Evolutionary conservation across 2,797 vertebrate genomes (phyloP), one percentile per base, ranked within the genome.

Genomic region (Acestrorhynchus altus): DNA sequence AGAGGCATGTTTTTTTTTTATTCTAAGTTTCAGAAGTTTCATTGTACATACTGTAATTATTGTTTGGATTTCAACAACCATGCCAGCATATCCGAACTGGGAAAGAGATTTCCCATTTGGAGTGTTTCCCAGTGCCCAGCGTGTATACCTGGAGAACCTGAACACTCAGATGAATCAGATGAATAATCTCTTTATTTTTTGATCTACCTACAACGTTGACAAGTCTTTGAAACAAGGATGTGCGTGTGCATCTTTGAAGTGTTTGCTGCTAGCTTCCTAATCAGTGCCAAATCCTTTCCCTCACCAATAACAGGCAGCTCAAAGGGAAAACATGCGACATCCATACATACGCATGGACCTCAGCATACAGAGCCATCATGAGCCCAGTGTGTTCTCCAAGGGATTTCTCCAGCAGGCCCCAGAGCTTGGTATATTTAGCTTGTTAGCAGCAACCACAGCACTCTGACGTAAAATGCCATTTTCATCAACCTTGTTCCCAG

Each of bases 21-120:
- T 83, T 79, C 86, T 81, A 85, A 72, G 24, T n/a, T n/a, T n/a
- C 78, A 83, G 42, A 24, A 64, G 77, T 76, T 84, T 78, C 40
- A 31, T 74, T 72, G 70, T 57, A 61, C 13, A 69, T 75, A 74
- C 70, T 70, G 72, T 79, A 28, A 39, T 74, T 72, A 63, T 67
- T 49, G n/a, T 47, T 76, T 65, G 46, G 20, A 46, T 73, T 76
- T 82, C 22, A 70, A 74, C 28, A 77, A 42, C 73, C 31, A 13
- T 80, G 51, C 56, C 44, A 47, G 28, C 64, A 66, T 72, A 67
- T 61, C 18, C 12, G 46, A 57, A 71, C 39, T 46, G 46, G 67
- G 56, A 71, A 49, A 54, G 24, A 1, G 49, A 57, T 54, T 71
- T 8, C 18, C 40, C 4, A 51, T 52, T 31, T n/a, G n/a, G n/a